A percentile compares a stretch with the other conserved stretches of the same genome.
These are phyloP conservation scores for Silurus glanis DNA, from an alignment of 2,113 vertebrate genomes.

Conservation along the genomic window DNA sequence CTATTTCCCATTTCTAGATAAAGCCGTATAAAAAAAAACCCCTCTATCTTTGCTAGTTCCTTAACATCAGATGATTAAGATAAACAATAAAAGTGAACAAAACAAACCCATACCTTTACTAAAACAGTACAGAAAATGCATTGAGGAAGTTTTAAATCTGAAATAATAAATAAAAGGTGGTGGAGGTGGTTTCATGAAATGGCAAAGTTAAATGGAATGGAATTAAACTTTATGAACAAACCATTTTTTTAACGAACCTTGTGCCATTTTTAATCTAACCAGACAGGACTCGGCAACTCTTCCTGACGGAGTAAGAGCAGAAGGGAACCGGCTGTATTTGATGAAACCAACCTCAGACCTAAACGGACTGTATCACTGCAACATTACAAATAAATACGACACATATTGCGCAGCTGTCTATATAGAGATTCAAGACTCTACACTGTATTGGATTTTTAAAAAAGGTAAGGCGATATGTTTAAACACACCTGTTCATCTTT, in stretches of 20 bases:
- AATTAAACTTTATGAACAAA: neutral
- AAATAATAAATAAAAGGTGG: neutral
- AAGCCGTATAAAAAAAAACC: no score
- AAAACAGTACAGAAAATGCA: neutral
- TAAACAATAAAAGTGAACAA: neutral
- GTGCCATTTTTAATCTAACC: neutral
- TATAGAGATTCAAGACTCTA: neutral
- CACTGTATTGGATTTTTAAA: neutral
- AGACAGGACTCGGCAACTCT: neutral
- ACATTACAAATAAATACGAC: constrained; percentile 44
- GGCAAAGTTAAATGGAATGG: neutral
- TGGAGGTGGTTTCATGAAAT: neutral
- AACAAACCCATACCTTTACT: neutral
- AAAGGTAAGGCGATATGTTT: neutral
- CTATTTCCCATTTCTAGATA: no score
- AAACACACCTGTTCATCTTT: neutral
- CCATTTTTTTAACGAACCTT: neutral
- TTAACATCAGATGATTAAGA: neutral
- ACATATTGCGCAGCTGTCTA: neutral
- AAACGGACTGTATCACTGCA: constrained; percentile 59
- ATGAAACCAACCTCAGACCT: neutral
- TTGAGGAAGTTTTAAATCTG: neutral
- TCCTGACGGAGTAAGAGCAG: constrained; percentile 23
- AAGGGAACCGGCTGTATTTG: constrained; percentile 43
- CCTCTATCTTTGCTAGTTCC: neutral